A percentile compares a stretch with the other conserved stretches of the same genome.
Conservation (phyloP, 2,888 invertebrate species). For the Hirudinaria manillensis region DNA sequence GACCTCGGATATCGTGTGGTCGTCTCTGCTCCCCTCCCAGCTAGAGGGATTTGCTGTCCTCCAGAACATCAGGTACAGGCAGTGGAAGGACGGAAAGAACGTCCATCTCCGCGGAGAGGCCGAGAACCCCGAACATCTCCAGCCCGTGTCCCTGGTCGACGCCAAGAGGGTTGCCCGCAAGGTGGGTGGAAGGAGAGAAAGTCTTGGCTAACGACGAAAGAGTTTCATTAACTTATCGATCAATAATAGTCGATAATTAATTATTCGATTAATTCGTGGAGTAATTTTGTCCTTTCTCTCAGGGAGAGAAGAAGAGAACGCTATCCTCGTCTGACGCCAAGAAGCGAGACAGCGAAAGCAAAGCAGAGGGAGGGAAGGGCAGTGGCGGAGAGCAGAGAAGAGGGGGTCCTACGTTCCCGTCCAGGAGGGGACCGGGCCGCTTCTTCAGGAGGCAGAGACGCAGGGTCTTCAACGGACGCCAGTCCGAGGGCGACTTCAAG, state of each 20-base stretch:
- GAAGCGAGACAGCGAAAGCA: slow-evolving; percentile 10
- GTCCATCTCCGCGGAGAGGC: slow-evolving; percentile 3
- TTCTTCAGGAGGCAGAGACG: slow-evolving; percentile 19
- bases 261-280: too few species aligned
- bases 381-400: neutral
- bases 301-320: slow-evolving; percentile 1
- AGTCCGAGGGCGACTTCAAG: slow-evolving; percentile 22
- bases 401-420: neutral
- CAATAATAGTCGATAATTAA: too few species aligned
- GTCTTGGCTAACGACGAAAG: too few species aligned
- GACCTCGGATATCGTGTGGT: slow-evolving; percentile 16
- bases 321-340: neutral
- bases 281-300: neutral
- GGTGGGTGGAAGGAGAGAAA: neutral
- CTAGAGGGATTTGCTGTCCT: slow-evolving; percentile 14
- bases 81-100: slow-evolving; percentile 24
- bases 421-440: neutral
- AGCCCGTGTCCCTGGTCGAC: slow-evolving; percentile 3
- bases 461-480: slow-evolving; percentile 9
- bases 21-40: neutral
- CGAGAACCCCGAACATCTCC: slow-evolving; percentile 9
- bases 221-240: too few species aligned
- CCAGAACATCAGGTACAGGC: slow-evolving; percentile 17
- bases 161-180: neutral
- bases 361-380: neutral